Percentiles rank a stretch among this genome's conserved stretches.
Conservation (phyloP, 1,140 invertebrate species). For the Drosophila ficusphila region DNA sequence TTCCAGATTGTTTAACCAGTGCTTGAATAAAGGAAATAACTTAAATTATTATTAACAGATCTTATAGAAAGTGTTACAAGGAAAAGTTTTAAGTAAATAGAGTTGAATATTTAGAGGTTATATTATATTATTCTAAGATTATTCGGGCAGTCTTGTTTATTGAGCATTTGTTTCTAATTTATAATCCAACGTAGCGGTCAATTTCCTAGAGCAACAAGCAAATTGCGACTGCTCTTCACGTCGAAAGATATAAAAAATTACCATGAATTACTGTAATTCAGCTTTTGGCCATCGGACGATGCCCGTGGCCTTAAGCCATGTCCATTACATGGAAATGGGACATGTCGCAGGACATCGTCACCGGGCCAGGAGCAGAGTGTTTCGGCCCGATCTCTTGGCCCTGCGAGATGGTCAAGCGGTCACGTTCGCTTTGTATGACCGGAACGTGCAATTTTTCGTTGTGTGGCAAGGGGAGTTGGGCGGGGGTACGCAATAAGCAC, state of each 20-base stretch:
- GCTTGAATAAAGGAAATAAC: background rate
- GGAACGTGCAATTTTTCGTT: constrained; percentile 71
- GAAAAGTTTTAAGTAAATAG: too few species aligned
- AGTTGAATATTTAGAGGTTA: too few species aligned
- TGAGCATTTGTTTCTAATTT: constrained; percentile 1
- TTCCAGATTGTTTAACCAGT: background rate
- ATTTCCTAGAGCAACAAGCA: constrained; percentile 39
- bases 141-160: background rate
- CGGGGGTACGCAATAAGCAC: constrained; percentile 64
- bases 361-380: background rate
- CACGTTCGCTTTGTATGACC: constrained; percentile 75
- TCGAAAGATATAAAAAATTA: constrained; percentile 68
- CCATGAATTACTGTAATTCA: constrained; percentile 79
- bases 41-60: background rate
- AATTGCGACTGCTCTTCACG: constrained; percentile 3
- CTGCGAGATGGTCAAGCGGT: constrained; percentile 59
- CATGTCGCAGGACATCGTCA: constrained; percentile 47
- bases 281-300: constrained; percentile 34
- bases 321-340: constrained; percentile 67
- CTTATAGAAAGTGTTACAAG: too few species aligned
- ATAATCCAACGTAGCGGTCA: constrained; percentile 15
- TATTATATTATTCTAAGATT: background rate
- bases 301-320: constrained; percentile 58
- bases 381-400: constrained; percentile 35
- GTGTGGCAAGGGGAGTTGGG: background rate